These are phyloP conservation scores for Napeogenes sylphis DNA, from an alignment of 2,888 invertebrate genomes.

Conservation along the genomic window DNA sequence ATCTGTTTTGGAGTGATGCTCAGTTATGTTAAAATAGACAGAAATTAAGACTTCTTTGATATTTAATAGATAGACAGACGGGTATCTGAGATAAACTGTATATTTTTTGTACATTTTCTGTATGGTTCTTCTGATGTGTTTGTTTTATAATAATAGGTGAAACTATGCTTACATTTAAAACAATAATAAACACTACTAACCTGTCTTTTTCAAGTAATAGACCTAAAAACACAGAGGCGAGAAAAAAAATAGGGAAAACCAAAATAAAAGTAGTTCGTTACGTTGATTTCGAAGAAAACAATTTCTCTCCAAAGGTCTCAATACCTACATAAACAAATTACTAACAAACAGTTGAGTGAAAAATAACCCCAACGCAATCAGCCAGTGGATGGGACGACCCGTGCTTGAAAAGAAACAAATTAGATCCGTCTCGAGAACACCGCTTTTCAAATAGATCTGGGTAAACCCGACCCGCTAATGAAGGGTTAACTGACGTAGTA, in stretches of 20 bases:
- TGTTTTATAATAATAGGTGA: no score
- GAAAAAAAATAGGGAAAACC: not conserved
- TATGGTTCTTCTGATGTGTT: no score
- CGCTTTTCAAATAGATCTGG: conserved; percentile 55
- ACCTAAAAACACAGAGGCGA: not conserved
- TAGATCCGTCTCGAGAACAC: conserved; percentile 70
- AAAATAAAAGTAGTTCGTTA: conserved; percentile 4
- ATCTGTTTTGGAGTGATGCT: no score
- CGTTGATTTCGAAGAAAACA: conserved; percentile 16
- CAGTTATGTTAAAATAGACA: no score
- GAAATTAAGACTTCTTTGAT: no score
- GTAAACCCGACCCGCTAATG: conserved; percentile 59
- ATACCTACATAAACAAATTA: conserved; percentile 52
- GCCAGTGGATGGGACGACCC: conserved; percentile 50
- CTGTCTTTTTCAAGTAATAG: no score
- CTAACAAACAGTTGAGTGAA: conserved; percentile 53
- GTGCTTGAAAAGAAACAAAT: conserved; percentile 73
- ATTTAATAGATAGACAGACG: no score
- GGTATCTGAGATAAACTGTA: no score
- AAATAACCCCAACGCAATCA: conserved; percentile 59
- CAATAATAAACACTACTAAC: no score
- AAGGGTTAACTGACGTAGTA: conserved; percentile 53
- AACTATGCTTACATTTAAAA: no score
- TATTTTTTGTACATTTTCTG: no score
- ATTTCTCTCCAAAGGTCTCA: conserved; percentile 34